Evolutionary conservation across 1,140 invertebrate genomes (phyloP).

Genomic region (Anastrepha obliqua): DNA sequence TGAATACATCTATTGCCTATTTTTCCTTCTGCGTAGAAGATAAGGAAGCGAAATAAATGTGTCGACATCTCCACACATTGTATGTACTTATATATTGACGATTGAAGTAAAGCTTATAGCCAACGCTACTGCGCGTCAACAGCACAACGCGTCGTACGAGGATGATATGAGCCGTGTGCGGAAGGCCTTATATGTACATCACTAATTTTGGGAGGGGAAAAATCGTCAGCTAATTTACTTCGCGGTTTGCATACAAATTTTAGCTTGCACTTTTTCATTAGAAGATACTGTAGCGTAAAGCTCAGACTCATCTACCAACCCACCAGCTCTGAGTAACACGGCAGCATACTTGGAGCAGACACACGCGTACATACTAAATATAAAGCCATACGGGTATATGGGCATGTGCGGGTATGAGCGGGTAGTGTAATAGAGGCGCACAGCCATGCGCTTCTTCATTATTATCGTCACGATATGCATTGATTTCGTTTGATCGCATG

Average conservation of each 20-base stretch:
- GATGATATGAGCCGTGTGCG: too few species aligned
- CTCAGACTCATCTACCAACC: neutral
- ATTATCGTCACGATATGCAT: slow-evolving; percentile 73
- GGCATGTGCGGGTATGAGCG: too few species aligned
- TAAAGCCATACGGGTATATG: too few species aligned
- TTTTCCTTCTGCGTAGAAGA: too few species aligned
- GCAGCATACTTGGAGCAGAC: neutral
- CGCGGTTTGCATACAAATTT: slow-evolving; percentile 72
- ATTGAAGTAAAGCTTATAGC: too few species aligned
- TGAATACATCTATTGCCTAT: too few species aligned
- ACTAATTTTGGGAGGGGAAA: slow-evolving; percentile 39
- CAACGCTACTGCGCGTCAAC: too few species aligned
- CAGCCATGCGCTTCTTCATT: slow-evolving; percentile 59
- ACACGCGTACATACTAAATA: too few species aligned
- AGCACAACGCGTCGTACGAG: too few species aligned
- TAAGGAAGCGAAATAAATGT: too few species aligned
- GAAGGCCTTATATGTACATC: neutral
- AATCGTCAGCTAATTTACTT: slow-evolving; percentile 67
- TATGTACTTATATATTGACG: too few species aligned
- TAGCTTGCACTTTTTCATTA: slow-evolving; percentile 19
- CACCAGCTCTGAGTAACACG: neutral
- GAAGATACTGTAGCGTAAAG: neutral
- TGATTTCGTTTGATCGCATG: slow-evolving; percentile 69
- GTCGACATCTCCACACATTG: too few species aligned
- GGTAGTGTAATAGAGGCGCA: neutral